Conservation (phyloP, 2,113 vertebrate genomes). For the Sciurus niger region DNA sequence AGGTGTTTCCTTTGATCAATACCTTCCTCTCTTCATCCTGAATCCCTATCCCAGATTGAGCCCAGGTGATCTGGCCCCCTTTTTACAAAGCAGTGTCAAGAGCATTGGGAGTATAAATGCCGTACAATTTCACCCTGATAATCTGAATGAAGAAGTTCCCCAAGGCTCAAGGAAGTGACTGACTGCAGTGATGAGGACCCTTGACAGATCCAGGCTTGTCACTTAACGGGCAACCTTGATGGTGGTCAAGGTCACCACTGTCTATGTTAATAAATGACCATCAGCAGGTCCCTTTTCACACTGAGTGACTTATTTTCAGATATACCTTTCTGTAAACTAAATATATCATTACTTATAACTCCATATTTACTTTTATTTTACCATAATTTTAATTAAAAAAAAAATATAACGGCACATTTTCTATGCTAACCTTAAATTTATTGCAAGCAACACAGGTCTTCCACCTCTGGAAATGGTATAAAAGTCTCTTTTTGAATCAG, state of each 20-base stretch:
- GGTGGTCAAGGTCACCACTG: neutral
- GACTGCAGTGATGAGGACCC: fast-evolving
- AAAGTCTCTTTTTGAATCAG: neutral
- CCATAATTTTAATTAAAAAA: neutral
- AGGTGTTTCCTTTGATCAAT: too few relatives aligned
- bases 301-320: neutral
- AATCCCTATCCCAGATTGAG: neutral
- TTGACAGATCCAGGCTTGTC: neutral
- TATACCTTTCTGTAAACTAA: neutral
- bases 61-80: neutral
- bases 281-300: neutral
- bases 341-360: neutral
- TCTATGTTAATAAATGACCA: neutral
- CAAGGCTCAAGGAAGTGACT: neutral
- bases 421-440: neutral
- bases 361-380: neutral
- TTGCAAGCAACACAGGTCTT: neutral
- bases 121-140: neutral
- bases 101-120: too few relatives aligned
- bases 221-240: neutral
- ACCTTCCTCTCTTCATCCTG: too few relatives aligned
- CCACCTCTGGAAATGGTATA: neutral
- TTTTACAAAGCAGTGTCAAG: neutral
- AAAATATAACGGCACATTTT: neutral
- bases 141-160: neutral